Evolutionary conservation across 2,888 invertebrate species (phyloP).

Genomic region (Hyposoter dolosus): DNA sequence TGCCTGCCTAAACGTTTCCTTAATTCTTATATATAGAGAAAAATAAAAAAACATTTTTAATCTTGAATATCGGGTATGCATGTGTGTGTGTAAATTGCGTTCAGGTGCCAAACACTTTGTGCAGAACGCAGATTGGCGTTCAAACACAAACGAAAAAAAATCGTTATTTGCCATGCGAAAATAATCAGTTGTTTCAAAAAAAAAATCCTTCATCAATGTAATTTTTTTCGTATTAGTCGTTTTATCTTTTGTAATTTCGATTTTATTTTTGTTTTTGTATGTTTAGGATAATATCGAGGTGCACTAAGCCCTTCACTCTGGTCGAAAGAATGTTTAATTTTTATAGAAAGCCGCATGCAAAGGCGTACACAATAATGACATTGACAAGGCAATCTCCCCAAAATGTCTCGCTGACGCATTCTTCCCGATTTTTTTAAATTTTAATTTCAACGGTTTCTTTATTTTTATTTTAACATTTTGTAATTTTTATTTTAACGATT

Average conservation of each 20-base stretch:
- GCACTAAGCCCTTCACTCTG: no score
- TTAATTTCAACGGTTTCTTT: background rate
- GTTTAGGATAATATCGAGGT: no score
- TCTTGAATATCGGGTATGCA: background rate
- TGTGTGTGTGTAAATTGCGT: background rate
- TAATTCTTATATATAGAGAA: no score
- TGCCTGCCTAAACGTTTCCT: no score
- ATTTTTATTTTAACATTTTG: background rate
- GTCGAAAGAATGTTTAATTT: no score
- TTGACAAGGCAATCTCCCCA: no score
- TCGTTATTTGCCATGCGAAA: background rate
- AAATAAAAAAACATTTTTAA: background rate
- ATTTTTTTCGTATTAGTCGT: background rate
- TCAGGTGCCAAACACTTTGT: background rate
- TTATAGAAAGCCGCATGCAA: no score
- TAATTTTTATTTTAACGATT: background rate
- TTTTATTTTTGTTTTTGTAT: no score
- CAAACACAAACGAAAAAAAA: background rate
- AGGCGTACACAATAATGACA: no score
- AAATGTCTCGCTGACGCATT: no score
- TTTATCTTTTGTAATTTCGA: background rate
- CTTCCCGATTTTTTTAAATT: no score
- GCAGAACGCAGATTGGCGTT: background rate
- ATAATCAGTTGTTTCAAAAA: background rate
- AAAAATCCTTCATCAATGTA: background rate